A percentile compares a stretch with the other conserved stretches of the same genome.
These are phyloP conservation scores for Cyrtonyx montezumae DNA, from an alignment of 2,113 vertebrate genomes.

Conservation along the genomic window DNA sequence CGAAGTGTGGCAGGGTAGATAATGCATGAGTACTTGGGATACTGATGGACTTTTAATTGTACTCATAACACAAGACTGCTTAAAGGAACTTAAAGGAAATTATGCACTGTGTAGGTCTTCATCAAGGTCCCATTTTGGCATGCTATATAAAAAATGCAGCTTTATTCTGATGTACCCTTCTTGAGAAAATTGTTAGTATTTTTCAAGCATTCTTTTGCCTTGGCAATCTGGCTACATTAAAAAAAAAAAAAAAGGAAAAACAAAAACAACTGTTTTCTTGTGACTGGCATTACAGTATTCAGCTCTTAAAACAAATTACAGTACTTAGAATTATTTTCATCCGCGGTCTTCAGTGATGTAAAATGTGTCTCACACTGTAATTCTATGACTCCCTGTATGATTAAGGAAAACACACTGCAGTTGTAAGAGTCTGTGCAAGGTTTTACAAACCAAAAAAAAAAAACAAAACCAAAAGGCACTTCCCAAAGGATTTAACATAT, in stretches of 20 bases:
- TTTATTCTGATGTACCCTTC: constrained; percentile 73
- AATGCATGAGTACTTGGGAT: constrained; percentile 85
- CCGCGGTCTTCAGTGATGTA: constrained; percentile 76
- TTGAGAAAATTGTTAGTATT: constrained; percentile 63
- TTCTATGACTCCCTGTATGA: constrained; percentile 77
- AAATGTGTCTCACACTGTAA: constrained; percentile 80
- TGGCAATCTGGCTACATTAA: constrained; percentile 72
- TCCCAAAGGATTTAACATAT: constrained; percentile 81
- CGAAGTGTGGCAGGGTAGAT: constrained; percentile 83
- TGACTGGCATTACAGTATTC: constrained; percentile 69
- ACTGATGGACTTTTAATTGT: constrained; percentile 85
- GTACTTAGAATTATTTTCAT: constrained; percentile 76
- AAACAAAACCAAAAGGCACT: constrained; percentile 76
- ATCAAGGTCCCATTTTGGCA: constrained; percentile 81
- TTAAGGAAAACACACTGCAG: constrained; percentile 67
- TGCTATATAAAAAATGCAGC: constrained; percentile 70
- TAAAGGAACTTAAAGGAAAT: constrained; percentile 83
- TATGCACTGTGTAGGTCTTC: constrained; percentile 88
- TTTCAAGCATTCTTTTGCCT: constrained; percentile 74
- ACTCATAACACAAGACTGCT: constrained; percentile 83
- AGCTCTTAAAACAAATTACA: constrained; percentile 76
- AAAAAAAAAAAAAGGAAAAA: neutral
- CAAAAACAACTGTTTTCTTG: constrained; percentile 48
- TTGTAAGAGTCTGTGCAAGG: constrained; percentile 77
- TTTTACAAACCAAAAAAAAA: constrained; percentile 79